Percentiles rank a stretch among this genome's conserved stretches.
Conservation (phyloP, 2,888 invertebrate species). For the Nezara viridula region DNA sequence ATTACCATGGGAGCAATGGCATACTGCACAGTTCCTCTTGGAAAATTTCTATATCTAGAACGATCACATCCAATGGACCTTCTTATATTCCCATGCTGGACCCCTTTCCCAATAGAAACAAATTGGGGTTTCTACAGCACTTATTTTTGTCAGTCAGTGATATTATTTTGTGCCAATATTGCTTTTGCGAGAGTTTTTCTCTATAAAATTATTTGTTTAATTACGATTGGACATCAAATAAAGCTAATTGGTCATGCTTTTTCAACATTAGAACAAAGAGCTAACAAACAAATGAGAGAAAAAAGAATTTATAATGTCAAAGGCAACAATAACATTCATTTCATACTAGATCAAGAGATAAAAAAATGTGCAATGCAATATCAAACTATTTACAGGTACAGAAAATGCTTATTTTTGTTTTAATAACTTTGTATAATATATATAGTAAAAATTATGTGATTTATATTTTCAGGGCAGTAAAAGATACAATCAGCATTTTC, state of each 20-base stretch:
- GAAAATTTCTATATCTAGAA: neutral
- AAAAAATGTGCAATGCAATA: neutral
- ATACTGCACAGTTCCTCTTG: neutral
- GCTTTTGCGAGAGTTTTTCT: neutral
- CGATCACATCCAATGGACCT: neutral
- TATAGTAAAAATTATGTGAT: neutral
- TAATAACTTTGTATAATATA: neutral
- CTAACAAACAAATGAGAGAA: neutral
- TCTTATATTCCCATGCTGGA: constrained; percentile 6
- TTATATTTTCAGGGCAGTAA: neutral
- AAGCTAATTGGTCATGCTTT: neutral
- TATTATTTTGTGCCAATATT: neutral
- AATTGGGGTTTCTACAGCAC: constrained; percentile 6
- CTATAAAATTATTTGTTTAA: neutral
- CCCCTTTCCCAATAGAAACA: neutral
- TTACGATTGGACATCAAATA: neutral
- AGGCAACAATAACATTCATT: neutral
- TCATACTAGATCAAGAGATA: neutral
- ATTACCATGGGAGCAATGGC: neutral
- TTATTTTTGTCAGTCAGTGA: neutral
- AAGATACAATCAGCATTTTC: neutral
- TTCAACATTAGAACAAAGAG: neutral
- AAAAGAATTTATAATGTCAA: neutral
- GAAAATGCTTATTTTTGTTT: neutral
- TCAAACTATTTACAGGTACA: neutral